A percentile compares a stretch with the other conserved stretches of the same genome.
Conservation (phyloP, 37 sponge, comb jelly and placozoan species). For the Crambe crambe region DNA sequence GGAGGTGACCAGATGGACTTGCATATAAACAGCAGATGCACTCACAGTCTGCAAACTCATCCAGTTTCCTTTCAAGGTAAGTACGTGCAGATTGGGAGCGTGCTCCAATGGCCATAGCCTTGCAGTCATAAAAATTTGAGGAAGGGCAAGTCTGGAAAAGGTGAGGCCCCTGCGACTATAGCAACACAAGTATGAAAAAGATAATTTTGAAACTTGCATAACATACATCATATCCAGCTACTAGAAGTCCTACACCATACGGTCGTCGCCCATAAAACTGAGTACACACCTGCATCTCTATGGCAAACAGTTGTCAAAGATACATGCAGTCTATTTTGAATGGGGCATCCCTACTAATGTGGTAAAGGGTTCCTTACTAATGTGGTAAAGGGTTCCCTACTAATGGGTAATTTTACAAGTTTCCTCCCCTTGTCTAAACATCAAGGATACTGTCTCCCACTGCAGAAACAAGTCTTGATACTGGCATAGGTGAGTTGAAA, state of each 20-base stretch:
- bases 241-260: slow-evolving; percentile 96
- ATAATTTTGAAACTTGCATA: not conserved
- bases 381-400: too few relatives aligned
- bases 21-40: slow-evolving; percentile 1
- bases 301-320: too few relatives aligned
- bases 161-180: slow-evolving; percentile 85
- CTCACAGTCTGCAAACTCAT: slow-evolving; percentile 73
- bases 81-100: slow-evolving; percentile 95
- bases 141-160: slow-evolving; percentile 96
- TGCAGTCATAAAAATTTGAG: slow-evolving; percentile 96
- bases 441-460: slow-evolving; percentile 94
- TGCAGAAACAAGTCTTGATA: slow-evolving; percentile 86
- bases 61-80: slow-evolving; percentile 91
- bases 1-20: too few relatives aligned
- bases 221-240: slow-evolving; percentile 96
- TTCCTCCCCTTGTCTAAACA: too few relatives aligned
- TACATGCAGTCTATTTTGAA: not conserved
- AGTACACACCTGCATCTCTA: slow-evolving; percentile 86
- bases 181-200: not conserved
- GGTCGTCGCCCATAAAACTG: slow-evolving; percentile 87
- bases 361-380: not conserved
- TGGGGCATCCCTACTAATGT: not conserved
- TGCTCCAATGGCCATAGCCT: slow-evolving; percentile 99
- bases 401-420: too few relatives aligned
- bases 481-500: slow-evolving; percentile 67